Base-by-base conservation (phyloP, 2,113 vertebrate species). In the Chaenocephalus aceratus region DNA sequence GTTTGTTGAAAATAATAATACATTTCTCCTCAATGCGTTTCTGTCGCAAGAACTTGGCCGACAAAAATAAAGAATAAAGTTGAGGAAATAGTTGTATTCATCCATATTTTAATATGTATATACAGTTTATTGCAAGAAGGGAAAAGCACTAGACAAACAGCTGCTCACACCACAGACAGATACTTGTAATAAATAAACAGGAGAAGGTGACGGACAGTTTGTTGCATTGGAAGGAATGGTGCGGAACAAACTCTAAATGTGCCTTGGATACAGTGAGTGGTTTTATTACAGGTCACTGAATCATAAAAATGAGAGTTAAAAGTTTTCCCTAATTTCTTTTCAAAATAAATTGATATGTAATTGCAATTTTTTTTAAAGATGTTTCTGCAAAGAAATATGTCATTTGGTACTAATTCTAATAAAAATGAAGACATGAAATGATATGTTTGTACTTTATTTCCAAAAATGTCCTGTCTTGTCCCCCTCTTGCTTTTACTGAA, bases 121-220 rank as follows among this genome's bases (percentile, higher is more conserved):
- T 63, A 66, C 12, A 48, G 2, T 57, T 54, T 68, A 78, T 26
- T 45, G 34, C 41, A 75, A 23, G 51, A 66, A 74, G 52, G 79
- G n/a, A 69, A 56, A 72, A 13, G 14, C 36, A 71, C 48, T 51
- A 18, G 48, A 52, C 2, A 60, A 16, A 36, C 12, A 77, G 58
- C 51, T 41, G 34, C 52, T 72, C 16, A 53, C 53, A 74, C 53
- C 63, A 69, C 41, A 52, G 59, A 58, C 2, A 16, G 10, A 6
- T 36, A 73, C 15, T 54, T 54, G 13, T 49, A 82, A 88, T 89
- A 90, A 89, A 88, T 88, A 80, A 80, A 54, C 3, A 46, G 48
- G 48, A 58, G 36, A 54, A 12, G 30, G 18, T 52, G 71, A 23
- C 15, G 8, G 73, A 60, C 59, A 7, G 3, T 45, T n/a, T 51